Base-by-base conservation (phyloP, 2,888 invertebrate species). In the Lycaena phlaeas region DNA sequence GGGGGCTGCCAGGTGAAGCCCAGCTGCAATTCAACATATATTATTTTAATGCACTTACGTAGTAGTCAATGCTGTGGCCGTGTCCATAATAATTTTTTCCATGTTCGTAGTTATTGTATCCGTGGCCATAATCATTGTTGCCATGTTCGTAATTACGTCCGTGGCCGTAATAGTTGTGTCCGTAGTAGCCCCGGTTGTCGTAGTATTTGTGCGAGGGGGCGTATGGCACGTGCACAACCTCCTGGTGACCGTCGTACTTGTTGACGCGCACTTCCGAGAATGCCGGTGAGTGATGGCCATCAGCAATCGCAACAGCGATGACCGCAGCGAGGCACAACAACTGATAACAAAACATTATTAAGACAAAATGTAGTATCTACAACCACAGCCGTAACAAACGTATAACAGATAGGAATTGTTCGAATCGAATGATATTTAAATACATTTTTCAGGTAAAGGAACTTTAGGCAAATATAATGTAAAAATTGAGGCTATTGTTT, bases 211-310 rank as follows among this genome's bases (percentile, higher is more conserved):
- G 17, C 15, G 18, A 15, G 1, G 10, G 31, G 7, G 10, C 31
- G 9, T 31, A 18, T 14, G 18, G 17, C 11, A 53, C 51, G 29
- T 53, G 52, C 6, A 76, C 67, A 0, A 59, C 53, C 27, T 74
- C 67, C 4, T 61, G 73, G 14, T 59, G 78, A 12, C 66, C 77
- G 44, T 59, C 60, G 53, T 77, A 54, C 37, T 75, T 56, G 37
- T 68, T 52, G 65, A 77, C 69, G 50, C 64, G 68, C 49, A 76
- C 74, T 5, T 76, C 73, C 3, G 78, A 79, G 54, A 59, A 69
- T 0, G 68, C 56, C 9, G 53, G 51, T 3, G 49, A 49, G 29
- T 58, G n/a, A n/a, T n/a, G 51, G 2, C 61, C 66, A 31, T 69
- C 56, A 2, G 65, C 68, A 17, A 59, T 52, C 7, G 48, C 63